Evolutionary conservation across 2,888 invertebrate species (phyloP), one percentile per base, ranked within the genome.

Genomic region (Pegoplata infirma): DNA sequence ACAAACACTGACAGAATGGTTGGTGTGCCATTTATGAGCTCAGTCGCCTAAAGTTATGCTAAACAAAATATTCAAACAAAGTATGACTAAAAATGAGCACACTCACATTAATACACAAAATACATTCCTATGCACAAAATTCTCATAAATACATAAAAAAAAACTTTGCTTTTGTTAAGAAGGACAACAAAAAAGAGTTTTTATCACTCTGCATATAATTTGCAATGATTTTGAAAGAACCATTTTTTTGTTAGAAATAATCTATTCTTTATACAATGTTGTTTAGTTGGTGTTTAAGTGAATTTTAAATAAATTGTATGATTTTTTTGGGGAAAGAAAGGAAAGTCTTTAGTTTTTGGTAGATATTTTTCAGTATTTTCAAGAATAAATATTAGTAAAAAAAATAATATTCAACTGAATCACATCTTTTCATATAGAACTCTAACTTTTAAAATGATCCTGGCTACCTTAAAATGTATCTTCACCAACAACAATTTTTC

Each of bases 11-110:
- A 25, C 66, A 67, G 59, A n/a, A n/a, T n/a, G n/a, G n/a, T n/a
- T 75, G 66, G 74, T 58, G 74, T 75, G 79, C 36, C 79, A 74
- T 74, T 79, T 75, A 79, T 79, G 79, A 75, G 79, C 71, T 79
- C 51, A 51, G 71, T 67, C 79, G 74, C 74, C 74, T 67, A 56
- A 67, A 79, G 79, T 75, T 75, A 75, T 79, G 79, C 74, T 75
- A 67, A 79, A 53, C 69, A 74, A 79, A 79, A 58, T 75, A 67
- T 71, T 68, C 69, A 67, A 71, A 78, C 73, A 74, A 69, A 78
- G 73, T 55, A 61, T 66, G 73, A 49, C 69, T 68, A 53, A 58
- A 73, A 78, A 66, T 66, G 28, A 55, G 64, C 51, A 40, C 53
- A 71, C 40, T 2, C 12, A 2, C 67, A 59, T 32, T 8, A 7